Base-by-base conservation (phyloP, 2,797 vertebrate genomes). In the Ambastaia sidthimunki region DNA sequence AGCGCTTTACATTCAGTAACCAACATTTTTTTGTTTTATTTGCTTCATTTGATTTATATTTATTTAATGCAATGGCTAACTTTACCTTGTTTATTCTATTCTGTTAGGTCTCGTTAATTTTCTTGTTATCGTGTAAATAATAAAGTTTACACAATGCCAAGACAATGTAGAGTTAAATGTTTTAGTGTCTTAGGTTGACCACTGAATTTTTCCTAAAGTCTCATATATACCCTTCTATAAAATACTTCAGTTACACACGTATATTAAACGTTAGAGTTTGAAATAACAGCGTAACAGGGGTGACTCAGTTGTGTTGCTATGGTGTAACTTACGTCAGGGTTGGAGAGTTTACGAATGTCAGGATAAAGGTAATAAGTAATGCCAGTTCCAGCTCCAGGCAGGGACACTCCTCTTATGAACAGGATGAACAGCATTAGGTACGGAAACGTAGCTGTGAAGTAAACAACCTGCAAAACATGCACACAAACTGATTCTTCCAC, bases 371-470 rank as follows among this genome's bases (percentile, higher is more conserved):
- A 98, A 83, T 94, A 97, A 73, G 76, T 73, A 41, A 99, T 93
- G 3, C 97, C 97, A 0, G 90, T 82, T 0, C 54, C 85, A 13
- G 97, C 95, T 7, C 97, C 97, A 0, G 97, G 97, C 4, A 98
- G 93, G 0, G 95, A 95, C 77, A 96, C 83, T 1, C 96, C 97
- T 48, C 97, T 95, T 63, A 98, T 47, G 84, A 98, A 93, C 21
- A 99, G 91, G 84, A 97, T 88, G 63, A 97, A 4, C 2, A 99
- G 90, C 94, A 98, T 94, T 86, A 96, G 21, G 0, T 97, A 98
- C 0, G 97, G 97, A 62, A 98, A 96, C 0, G 95, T 96, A 4
- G 96, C 97, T 0, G 97, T 98, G 89, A 98, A 95, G 85, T 98
- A 99, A 62, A 97, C 96, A 0, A 97, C 96, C 97, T 99, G 84